Percentiles rank a stretch among this genome's conserved stretches.
Conservation (phyloP, 2,113 vertebrate genomes). For the Edolisoma coerulescens region DNA sequence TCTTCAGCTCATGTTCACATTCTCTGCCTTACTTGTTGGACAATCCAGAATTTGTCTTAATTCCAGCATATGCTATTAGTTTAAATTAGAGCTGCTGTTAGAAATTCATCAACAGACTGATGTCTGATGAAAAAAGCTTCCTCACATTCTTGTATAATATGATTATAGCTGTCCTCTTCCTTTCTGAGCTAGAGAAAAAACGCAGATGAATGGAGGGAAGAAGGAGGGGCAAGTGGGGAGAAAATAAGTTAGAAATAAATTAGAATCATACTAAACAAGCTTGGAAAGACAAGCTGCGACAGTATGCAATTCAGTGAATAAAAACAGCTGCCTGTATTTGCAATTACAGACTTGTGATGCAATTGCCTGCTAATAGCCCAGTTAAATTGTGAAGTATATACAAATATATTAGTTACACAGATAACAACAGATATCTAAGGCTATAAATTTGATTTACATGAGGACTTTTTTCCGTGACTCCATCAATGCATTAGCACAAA, state of each 20-base stretch:
- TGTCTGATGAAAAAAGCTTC: not conserved
- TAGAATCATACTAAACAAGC: not conserved
- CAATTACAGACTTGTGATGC: not conserved
- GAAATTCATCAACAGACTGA: not conserved
- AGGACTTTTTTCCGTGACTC: not conserved
- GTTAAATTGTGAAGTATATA: not conserved
- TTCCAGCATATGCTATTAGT: not conserved
- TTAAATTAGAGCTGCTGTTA: not conserved
- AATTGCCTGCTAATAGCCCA: not conserved
- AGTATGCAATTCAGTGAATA: not conserved
- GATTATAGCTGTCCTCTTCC: not conserved
- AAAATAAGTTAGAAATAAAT: not conserved
- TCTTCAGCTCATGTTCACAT: not conserved
- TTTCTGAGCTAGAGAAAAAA: not conserved
- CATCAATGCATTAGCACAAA: not conserved
- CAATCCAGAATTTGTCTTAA: not conserved
- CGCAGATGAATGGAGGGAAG: not conserved
- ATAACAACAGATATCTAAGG: not conserved
- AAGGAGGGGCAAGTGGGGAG: not conserved
- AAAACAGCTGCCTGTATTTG: not conserved
- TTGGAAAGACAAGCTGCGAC: not conserved
- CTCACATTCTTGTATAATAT: not conserved
- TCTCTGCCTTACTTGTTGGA: not conserved
- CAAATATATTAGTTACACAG: not conserved
- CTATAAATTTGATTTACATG: not conserved